Evolutionary conservation across 1,140 invertebrate species (phyloP).

Genomic region (Proctacanthus coquilletti): DNA sequence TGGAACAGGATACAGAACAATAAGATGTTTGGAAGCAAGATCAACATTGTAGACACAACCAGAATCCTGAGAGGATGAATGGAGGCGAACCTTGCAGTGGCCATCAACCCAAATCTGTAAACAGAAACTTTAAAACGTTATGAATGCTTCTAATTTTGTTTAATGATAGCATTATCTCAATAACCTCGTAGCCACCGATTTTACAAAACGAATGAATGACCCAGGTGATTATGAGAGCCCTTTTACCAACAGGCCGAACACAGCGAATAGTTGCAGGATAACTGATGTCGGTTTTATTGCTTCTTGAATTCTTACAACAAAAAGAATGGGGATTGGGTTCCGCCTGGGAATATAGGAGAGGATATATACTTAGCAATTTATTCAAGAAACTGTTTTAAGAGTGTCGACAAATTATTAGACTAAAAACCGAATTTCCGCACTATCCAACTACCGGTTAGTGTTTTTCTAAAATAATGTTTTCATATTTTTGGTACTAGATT

Average conservation of each 20-base stretch:
- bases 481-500: no score
- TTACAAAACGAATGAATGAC: slow-evolving; percentile 15
- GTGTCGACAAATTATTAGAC: no score
- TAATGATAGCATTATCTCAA: not conserved
- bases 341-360: no score
- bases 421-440: no score
- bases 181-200: slow-evolving; percentile 22
- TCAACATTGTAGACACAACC: slow-evolving; percentile 21
- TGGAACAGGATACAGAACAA: slow-evolving; percentile 15
- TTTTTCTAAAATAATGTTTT: no score
- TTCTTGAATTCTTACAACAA: no score
- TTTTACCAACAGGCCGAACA: slow-evolving; percentile 15
- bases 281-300: slow-evolving; percentile 13
- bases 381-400: no score
- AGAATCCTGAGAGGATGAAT: slow-evolving; percentile 16
- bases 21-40: slow-evolving; percentile 15
- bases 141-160: no score
- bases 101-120: slow-evolving; percentile 24
- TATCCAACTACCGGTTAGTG: slow-evolving; percentile 22
- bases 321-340: no score
- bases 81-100: slow-evolving; percentile 21
- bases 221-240: slow-evolving; percentile 21
- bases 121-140: not conserved
- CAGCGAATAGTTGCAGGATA: slow-evolving; percentile 18
- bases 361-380: no score